These are phyloP conservation scores for Chrysogorgia sp. DNA, from an alignment of 92 coral and sea anemone genomes.

Conservation along the genomic window DNA sequence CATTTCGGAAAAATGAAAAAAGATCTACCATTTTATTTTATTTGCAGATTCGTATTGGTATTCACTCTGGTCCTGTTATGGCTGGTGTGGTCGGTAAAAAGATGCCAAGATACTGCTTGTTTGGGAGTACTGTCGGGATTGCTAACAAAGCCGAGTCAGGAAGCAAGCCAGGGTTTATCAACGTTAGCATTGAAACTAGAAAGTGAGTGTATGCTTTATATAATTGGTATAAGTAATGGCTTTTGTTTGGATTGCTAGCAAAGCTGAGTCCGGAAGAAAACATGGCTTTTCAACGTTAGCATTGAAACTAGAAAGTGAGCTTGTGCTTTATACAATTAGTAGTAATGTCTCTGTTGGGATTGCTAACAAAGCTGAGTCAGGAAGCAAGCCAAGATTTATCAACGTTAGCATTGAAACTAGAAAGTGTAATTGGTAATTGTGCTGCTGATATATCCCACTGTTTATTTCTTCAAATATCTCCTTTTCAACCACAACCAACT, in stretches of 20 bases:
- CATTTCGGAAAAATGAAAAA: too few relatives aligned
- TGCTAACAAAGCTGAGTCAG: conserved; percentile 99
- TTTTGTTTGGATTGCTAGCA: conserved; percentile 86
- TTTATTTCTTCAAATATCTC: neutral
- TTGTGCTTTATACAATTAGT: neutral
- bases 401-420: conserved; percentile 96
- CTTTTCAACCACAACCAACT: neutral
- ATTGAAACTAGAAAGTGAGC: conserved; percentile 89
- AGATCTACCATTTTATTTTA: conserved; percentile 2
- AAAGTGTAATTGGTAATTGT: conserved; percentile 60
- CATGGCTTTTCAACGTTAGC: conserved; percentile 97
- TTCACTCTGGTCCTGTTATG: conserved; percentile 98
- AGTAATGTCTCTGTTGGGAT: conserved; percentile 64
- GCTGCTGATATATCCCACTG: neutral
- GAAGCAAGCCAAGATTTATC: conserved; percentile 96
- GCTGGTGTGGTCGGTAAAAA: conserved; percentile 99
- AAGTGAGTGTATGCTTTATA: conserved; percentile 56
- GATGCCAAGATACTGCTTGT: conserved; percentile 98
- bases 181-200: conserved; percentile 94
- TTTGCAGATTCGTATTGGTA: conserved; percentile 91
- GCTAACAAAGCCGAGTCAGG: conserved; percentile 99
- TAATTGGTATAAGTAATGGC: neutral
- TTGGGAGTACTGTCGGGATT: conserved; percentile 89
- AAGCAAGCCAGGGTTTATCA: conserved; percentile 96
- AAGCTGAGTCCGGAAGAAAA: conserved; percentile 98